Base-by-base conservation (phyloP, 35 echinoderm and acorn worm genomes). In the Stichopus chloronotus region DNA sequence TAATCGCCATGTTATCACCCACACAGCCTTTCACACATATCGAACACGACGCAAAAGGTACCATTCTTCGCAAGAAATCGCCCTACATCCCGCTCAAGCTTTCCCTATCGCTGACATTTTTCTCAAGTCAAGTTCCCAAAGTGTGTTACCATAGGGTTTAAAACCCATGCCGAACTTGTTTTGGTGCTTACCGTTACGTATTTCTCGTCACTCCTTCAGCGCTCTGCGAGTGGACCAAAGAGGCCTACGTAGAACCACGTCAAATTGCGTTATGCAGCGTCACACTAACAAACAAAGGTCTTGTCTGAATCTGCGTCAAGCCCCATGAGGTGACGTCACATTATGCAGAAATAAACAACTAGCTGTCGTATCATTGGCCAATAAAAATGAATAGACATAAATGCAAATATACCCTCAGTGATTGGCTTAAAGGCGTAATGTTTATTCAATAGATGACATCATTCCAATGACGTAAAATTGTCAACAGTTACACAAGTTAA, bases 121-220 rank as follows among this genome's bases (percentile, higher is more conserved):
- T 89, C 24, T 16, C 52, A 89, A 72, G 65, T 16, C 87, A 71
- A 20, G 60, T 52, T 89, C 52, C 61, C 87, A 24, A 89, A 43
- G 43, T 63, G 52, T 65, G 87, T 72, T 72, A 59, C n/a, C 23
- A 59, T 61, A 72, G 25, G 20, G 52, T 89, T 89, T 89, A 89
- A 89, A 89, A 89, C 57, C 61, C 87, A 89, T 89, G 87, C 87
- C 87, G 71, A 89, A 69, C 57, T 89, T 89, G 87, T 89, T 89
- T 71, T 89, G 87, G 87, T 89, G 87, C 87, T 89, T 89, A 89
- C 87, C 87, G 87, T 89, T 89, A 89, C 87, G 87, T 89, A 89
- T 89, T 89, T 89, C 65, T 89, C 87, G 87, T 89, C 87, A 89
- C 87, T 72, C 59, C 59, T 89, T 89, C 59, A 89, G 87, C 87